Conservation (phyloP, 2,797 vertebrate genomes). For the Tenualosa thibaudeaui region DNA sequence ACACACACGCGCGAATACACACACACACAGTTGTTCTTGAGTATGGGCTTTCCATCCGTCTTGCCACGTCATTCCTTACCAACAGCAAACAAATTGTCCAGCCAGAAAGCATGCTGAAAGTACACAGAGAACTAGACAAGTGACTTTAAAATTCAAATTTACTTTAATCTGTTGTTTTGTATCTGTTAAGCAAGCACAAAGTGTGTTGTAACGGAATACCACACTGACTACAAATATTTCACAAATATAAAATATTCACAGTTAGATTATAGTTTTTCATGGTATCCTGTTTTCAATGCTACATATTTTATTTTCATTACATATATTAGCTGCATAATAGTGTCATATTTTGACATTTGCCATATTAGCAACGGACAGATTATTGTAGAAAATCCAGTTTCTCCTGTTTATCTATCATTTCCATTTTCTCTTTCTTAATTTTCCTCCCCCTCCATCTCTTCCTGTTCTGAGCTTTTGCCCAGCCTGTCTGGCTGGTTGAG, state of each 20-base stretch:
- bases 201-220: not conserved
- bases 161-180: not conserved
- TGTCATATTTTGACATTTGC: not conserved
- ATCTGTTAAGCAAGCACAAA: not conserved
- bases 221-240: not conserved
- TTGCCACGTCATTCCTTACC: conserved; percentile 22
- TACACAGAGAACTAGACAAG: conserved; percentile 19
- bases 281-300: too few species aligned
- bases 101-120: conserved; percentile 20
- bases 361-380: not conserved
- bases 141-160: not conserved
- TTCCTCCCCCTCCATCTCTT: not conserved
- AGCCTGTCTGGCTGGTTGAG: not conserved
- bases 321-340: not conserved
- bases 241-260: too few species aligned
- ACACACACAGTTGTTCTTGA: not conserved
- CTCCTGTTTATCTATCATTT: not conserved
- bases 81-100: conserved; percentile 34
- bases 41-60: conserved; percentile 19
- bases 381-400: not conserved
- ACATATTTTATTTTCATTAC: not conserved
- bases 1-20: conserved; percentile 12
- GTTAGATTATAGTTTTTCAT: not conserved
- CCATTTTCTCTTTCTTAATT: not conserved
- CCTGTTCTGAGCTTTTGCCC: not conserved